A percentile compares a stretch with the other conserved stretches of the same genome.
Evolutionary conservation across 2,888 invertebrate genomes (phyloP).

Genomic region (Phasia obesa): DNA sequence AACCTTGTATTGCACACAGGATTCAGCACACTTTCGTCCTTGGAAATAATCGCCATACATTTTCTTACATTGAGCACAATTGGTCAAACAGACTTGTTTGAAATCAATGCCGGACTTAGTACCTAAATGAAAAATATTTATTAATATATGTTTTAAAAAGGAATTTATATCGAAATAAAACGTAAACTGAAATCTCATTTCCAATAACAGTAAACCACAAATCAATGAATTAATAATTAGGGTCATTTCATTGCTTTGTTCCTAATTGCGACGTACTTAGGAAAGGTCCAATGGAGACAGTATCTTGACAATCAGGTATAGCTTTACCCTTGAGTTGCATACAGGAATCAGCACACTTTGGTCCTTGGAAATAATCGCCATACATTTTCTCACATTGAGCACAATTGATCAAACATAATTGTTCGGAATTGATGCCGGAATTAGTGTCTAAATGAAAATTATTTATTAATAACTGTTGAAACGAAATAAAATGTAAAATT

Average conservation of each 20-base stretch:
- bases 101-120: slow-evolving; percentile 83
- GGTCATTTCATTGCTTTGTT: too few relatives aligned
- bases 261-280: too few relatives aligned
- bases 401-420: slow-evolving; percentile 92
- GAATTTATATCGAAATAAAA: background rate
- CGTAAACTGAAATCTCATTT: too few relatives aligned
- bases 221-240: too few relatives aligned
- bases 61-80: slow-evolving; percentile 94
- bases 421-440: slow-evolving; percentile 84
- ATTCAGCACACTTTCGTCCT: slow-evolving; percentile 92
- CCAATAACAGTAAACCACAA: background rate
- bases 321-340: slow-evolving; percentile 91
- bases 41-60: slow-evolving; percentile 94
- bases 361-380: slow-evolving; percentile 92
- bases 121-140: slow-evolving; percentile 66
- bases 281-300: too few relatives aligned
- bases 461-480: background rate
- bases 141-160: background rate
- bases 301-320: slow-evolving; percentile 93
- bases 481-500: background rate
- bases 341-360: slow-evolving; percentile 92
- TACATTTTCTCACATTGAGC: slow-evolving; percentile 95
- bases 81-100: slow-evolving; percentile 89
- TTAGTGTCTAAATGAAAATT: slow-evolving; percentile 73
- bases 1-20: slow-evolving; percentile 91